Evolutionary conservation across 2,888 invertebrate genomes (phyloP).

Genomic region (Caenorhabditis doughertyi): DNA sequence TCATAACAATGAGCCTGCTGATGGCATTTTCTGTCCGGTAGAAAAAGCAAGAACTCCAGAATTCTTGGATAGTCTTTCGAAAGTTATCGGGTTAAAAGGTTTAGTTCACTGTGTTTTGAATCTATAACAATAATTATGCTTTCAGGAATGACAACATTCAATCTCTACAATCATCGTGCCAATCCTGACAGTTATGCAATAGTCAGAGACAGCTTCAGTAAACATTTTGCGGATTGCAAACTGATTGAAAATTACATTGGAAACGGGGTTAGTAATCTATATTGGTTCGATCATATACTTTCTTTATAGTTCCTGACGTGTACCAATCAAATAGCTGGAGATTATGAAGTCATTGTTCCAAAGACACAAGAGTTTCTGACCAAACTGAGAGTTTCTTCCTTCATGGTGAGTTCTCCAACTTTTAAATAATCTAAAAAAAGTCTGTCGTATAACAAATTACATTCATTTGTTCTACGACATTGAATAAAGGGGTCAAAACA

Average conservation of each 20-base stretch:
- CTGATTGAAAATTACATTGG: slow-evolving; percentile 16
- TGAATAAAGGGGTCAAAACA: no score
- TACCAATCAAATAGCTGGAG: not conserved
- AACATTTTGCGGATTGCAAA: slow-evolving; percentile 24
- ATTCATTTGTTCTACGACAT: not conserved
- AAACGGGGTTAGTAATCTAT: slow-evolving; percentile 30
- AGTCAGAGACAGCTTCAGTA: not conserved
- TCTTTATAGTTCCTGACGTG: slow-evolving; percentile 38
- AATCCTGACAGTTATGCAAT: not conserved
- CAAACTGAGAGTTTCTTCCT: not conserved
- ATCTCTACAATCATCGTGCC: slow-evolving; percentile 3
- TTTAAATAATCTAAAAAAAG: not conserved
- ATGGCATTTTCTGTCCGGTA: slow-evolving; percentile 41
- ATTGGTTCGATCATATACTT: no score
- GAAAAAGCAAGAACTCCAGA: slow-evolving; percentile 23
- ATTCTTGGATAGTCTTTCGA: slow-evolving; percentile 38
- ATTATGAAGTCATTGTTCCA: slow-evolving; percentile 5
- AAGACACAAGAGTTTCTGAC: slow-evolving; percentile 6
- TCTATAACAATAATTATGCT: no score
- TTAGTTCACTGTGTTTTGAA: no score
- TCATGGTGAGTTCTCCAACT: slow-evolving; percentile 28
- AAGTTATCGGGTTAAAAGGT: slow-evolving; percentile 35
- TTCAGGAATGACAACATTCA: slow-evolving; percentile 42
- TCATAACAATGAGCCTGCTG: slow-evolving; percentile 29
- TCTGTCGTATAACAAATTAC: no score